Base-by-base conservation (phyloP, 1,140 invertebrate species). In the Nebria ingens region DNA sequence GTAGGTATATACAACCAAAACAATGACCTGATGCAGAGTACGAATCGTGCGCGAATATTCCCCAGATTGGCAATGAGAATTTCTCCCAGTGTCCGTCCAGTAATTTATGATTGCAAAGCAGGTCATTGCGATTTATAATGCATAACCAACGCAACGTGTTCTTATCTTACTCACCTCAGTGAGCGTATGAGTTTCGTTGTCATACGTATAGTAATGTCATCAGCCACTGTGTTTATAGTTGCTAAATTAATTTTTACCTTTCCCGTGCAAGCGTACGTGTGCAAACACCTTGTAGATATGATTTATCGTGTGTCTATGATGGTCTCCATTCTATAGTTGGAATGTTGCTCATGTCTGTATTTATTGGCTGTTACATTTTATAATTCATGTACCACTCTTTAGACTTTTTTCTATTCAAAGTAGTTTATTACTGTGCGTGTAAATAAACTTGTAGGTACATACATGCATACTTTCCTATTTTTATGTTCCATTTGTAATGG, bases 231-330 rank as follows among this genome's bases (percentile, higher is more conserved):
- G 25, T 34, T 34, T 34, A 34, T 6, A 6, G 25, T n/a, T n/a
- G n/a, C n/a, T 34, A 34, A 34, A 34, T 34, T 34, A 34, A 34
- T 34, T 34, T 34, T 34, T 34, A 34, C n/a, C n/a, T 34, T 34
- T n/a, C 25, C 25, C 25, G n/a, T 34, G n/a, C 25, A 34, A 34
- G 6, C n/a, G n/a, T n/a, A n/a, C n/a, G n/a, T n/a, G n/a, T n/a
- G n/a, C n/a, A n/a, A n/a, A n/a, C n/a, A n/a, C n/a, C n/a, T n/a
- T n/a, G n/a, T n/a, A n/a, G n/a, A n/a, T n/a, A n/a, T n/a, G n/a
- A n/a, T n/a, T n/a, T n/a, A n/a, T n/a, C n/a, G n/a, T n/a, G n/a
- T n/a, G n/a, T n/a, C n/a, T n/a, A n/a, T n/a, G n/a, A n/a, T n/a
- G n/a, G n/a, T n/a, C n/a, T n/a, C n/a, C n/a, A n/a, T n/a, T n/a